Evolutionary conservation across 2,797 vertebrate genomes (phyloP), one percentile per base, ranked within the genome.

Genomic region (Percopsis omiscomaycus): DNA sequence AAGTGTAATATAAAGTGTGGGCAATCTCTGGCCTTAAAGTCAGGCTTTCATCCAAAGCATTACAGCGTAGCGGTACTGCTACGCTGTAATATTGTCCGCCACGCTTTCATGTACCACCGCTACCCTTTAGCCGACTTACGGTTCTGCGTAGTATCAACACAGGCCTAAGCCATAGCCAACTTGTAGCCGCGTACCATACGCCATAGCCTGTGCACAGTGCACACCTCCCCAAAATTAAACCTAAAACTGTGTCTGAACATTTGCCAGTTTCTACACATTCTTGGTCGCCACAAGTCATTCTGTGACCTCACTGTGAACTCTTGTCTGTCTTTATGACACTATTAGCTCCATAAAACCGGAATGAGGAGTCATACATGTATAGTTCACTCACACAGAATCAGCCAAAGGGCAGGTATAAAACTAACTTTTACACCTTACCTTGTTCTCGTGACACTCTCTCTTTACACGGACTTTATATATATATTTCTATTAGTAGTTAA

Each of bases 291-390:
- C 29, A 37, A 64, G 71, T 71, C 74, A 63, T 80, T 57, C 14
- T 58, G 48, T 78, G 79, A 88, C 84, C 89, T 73, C 61, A n/a
- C 16, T 28, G 3, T 85, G 89, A 89, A 81, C 82, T 71, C 71
- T 16, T 29, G 46, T 1, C 3, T 44, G 54, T 6, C 6, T 84
- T 78, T 78, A 78, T 74, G 80, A 78, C 74, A 69, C 57, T 50
- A 76, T 44, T 49, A 78, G 70, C 73, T 74, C 74, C 73, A 71
- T 70, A 76, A 82, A 65, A 67, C 67, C 53, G 54, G 47, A 73
- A 22, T 2, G 60, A 80, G 56, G 56, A 66, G 54, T 9, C 55
- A 64, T 51, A 15, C 46, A 55, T 46, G 49, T 3, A 29, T 12
- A 48, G 51, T 49, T 55, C 9, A 49, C 28, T 50, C 0, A 55